Percentiles rank a stretch among this genome's conserved stretches.
Evolutionary conservation across 1,140 invertebrate species (phyloP).

Genomic region (Eriocheir sinensis): DNA sequence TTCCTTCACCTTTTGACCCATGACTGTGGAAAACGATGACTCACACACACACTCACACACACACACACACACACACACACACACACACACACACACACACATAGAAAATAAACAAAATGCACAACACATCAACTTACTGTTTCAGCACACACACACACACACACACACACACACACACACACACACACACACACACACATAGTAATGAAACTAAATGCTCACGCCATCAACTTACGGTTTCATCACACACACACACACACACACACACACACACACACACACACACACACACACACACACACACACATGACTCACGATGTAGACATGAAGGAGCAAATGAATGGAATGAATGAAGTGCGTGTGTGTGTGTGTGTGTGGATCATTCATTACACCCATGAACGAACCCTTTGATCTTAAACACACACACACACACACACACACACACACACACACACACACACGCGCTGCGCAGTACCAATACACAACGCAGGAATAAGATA

Average conservation of each 20-base stretch:
- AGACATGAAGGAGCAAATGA: background rate
- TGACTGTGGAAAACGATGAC: background rate
- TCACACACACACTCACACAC: constrained; percentile 3
- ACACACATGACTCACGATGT: background rate
- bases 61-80: background rate
- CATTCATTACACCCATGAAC: constrained; percentile 13
- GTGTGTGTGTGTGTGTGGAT: constrained; percentile 7
- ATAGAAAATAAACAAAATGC: too few species aligned
- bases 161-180: constrained; percentile 20
- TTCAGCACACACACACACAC: constrained; percentile 17
- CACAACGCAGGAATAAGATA: background rate
- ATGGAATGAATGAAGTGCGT: constrained; percentile 15
- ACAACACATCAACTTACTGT: too few species aligned
- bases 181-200: constrained; percentile 18
- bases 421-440: constrained; percentile 9
- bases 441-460: constrained; percentile 22
- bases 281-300: constrained; percentile 2
- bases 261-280: constrained; percentile 4
- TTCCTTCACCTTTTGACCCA: background rate
- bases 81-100: background rate
- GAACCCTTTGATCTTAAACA: background rate
- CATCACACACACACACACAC: constrained; percentile 21
- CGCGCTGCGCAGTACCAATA: background rate
- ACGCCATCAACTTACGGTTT: background rate
- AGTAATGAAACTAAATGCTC: constrained; percentile 16